Conservation (phyloP, 2,113 vertebrate species). For the Malurus alboscapulatus region DNA sequence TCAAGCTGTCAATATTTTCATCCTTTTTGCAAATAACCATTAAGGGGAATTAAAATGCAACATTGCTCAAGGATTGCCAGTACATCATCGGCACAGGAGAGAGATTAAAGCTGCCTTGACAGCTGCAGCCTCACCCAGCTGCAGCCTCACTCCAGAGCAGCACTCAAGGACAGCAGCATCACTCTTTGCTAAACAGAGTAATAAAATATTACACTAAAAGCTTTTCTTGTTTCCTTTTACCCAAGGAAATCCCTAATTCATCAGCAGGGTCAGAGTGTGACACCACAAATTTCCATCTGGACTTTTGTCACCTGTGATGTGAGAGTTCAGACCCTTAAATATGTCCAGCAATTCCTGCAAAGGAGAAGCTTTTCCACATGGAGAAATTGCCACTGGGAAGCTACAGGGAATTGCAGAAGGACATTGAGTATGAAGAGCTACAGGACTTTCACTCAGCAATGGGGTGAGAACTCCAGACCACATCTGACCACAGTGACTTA, state of each 20-base stretch:
- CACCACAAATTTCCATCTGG: background rate
- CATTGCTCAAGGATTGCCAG: background rate
- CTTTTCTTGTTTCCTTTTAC: background rate
- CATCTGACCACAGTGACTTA: fast-evolving
- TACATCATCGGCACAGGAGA: background rate
- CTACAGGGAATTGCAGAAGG: background rate
- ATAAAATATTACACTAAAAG: background rate
- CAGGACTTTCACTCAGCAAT: background rate
- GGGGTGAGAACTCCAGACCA: background rate
- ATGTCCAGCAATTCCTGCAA: background rate
- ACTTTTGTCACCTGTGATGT: background rate
- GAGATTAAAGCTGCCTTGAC: background rate
- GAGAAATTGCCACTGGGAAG: background rate
- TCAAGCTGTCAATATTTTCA: slow-evolving; percentile 22
- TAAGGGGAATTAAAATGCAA: background rate
- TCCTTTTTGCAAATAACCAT: background rate
- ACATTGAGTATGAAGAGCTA: background rate
- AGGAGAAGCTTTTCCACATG: background rate
- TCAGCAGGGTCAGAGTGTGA: background rate
- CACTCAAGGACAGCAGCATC: background rate
- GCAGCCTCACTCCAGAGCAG: background rate
- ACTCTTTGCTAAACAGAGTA: background rate
- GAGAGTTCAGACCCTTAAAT: background rate
- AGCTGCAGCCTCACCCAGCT: background rate
- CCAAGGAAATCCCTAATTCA: background rate